phyloP scores from a whole-genome alignment of 2,888 invertebrate species.

The Ceratothoa steindachneri region DNA sequence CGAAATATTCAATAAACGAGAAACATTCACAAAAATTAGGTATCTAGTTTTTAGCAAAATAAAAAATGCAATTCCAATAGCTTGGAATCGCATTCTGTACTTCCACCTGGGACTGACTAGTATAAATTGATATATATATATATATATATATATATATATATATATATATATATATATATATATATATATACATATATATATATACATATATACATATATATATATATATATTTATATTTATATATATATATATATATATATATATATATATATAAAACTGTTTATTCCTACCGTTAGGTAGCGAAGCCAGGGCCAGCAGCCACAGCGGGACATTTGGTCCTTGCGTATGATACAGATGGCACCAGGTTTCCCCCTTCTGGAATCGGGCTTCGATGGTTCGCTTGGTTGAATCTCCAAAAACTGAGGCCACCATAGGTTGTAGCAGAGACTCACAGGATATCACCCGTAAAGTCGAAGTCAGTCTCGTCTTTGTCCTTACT shows the following conservation, averaged over 20 bases:
- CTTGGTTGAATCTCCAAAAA: neutral
- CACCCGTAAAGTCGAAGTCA: neutral
- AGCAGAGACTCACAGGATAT: neutral
- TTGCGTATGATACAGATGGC: neutral
- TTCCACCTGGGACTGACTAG: too few species aligned
- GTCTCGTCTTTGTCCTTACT: neutral
- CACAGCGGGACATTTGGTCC: neutral
- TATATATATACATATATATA: neutral
- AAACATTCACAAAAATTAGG: too few species aligned
- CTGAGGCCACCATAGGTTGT: neutral
- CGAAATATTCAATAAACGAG: too few species aligned
- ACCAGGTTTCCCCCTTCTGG: neutral
- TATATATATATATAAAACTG: neutral
- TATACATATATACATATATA: neutral
- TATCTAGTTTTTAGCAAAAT: too few species aligned
- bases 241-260: neutral
- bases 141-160: neutral
- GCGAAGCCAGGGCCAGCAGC: neutral
- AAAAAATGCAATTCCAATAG: too few species aligned
- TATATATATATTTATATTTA: neutral
- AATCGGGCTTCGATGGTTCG: neutral
- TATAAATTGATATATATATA: neutral
- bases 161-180: neutral
- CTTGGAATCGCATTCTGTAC: too few species aligned
- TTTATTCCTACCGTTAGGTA: neutral